Conservation (phyloP, 2,888 invertebrate species). For the Lordiphosa andalusiaca region DNA sequence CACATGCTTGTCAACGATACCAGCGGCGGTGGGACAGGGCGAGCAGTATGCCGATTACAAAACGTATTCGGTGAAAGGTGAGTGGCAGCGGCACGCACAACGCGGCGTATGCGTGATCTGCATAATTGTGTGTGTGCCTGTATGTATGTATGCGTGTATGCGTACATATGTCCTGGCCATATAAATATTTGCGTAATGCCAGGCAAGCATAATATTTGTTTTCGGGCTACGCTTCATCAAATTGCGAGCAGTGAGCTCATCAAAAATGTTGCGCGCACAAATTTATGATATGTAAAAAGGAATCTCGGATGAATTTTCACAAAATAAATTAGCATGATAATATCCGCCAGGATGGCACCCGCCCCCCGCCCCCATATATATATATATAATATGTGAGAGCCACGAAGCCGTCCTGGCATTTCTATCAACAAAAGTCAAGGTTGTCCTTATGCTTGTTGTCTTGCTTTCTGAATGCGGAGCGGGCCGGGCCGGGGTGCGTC, state of each 20-base stretch:
- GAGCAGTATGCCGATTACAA: conserved; percentile 88
- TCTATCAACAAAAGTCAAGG: conserved; percentile 11
- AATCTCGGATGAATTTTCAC: conserved; percentile 61
- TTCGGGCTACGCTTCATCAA: conserved; percentile 36
- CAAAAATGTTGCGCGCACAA: conserved; percentile 46
- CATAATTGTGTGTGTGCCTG: conserved; percentile 33
- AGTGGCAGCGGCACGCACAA: conserved; percentile 68
- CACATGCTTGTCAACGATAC: conserved; percentile 89
- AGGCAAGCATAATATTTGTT: conserved; percentile 62
- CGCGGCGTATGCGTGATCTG: conserved; percentile 49
- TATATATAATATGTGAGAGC: too few species aligned
- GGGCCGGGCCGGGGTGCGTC: background rate
- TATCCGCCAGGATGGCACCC: conserved; percentile 24
- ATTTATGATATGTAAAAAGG: conserved; percentile 52
- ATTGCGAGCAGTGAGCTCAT: conserved; percentile 63
- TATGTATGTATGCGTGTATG: conserved; percentile 26
- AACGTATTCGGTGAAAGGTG: conserved; percentile 87
- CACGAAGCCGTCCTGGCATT: background rate
- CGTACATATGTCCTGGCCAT: conserved; percentile 18
- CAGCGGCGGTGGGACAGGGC: conserved; percentile 86
- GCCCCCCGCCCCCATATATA: conserved; percentile 5
- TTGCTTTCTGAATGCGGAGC: background rate
- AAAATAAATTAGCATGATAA: conserved; percentile 63
- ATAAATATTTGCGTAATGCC: conserved; percentile 34
- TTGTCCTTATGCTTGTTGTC: conserved; percentile 5